Base-by-base conservation (phyloP, 2,113 vertebrate species). In the Pimephales promelas region DNA sequence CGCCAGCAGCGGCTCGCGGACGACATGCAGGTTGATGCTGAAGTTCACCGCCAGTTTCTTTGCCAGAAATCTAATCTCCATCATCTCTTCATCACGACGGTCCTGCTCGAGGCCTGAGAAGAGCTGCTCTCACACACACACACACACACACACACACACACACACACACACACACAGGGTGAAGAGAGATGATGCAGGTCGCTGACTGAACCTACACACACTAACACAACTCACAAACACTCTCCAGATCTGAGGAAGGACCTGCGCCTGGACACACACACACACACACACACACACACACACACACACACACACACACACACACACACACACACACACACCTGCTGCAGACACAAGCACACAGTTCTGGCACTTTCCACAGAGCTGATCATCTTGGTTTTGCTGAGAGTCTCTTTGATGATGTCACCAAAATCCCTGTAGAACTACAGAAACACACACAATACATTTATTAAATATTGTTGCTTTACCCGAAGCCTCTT, bases 371-470 rank as follows among this genome's bases (percentile, higher is more conserved):
- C 96, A n/a, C 95, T 96, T 77, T 93, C 92, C 1, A 92, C 91
- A 11, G 93, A 92, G 91, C 88, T 93, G 56, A 97, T 95, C 73
- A 92, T 92, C 79, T 94, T 96, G 18, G 88, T 90, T 86, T 91
- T 94, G 76, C 90, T 96, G 87, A 98, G 62, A 0, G 92, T 96
- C 87, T 97, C 95, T 89, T 96, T 98, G 85, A 98, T 97, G 88
- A 98, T 96, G 89, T 98, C 96, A 34, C 97, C 97, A 13, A 95
- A 98, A 86, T 97, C 95, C 40, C 84, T 92, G 84, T 95, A 96
- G 88, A 91, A 96, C 97, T 98, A 83, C 22, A 22, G 6, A 22
- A 54, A 54, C 7, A 54, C 2, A 52, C 1, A 14, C 45, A 20
- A 20, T 20, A 20, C 2, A 54, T 54, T 7, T 7, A 20, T 54